Base-by-base conservation (phyloP, 2,113 vertebrate genomes). In the Crotophaga sulcirostris region DNA sequence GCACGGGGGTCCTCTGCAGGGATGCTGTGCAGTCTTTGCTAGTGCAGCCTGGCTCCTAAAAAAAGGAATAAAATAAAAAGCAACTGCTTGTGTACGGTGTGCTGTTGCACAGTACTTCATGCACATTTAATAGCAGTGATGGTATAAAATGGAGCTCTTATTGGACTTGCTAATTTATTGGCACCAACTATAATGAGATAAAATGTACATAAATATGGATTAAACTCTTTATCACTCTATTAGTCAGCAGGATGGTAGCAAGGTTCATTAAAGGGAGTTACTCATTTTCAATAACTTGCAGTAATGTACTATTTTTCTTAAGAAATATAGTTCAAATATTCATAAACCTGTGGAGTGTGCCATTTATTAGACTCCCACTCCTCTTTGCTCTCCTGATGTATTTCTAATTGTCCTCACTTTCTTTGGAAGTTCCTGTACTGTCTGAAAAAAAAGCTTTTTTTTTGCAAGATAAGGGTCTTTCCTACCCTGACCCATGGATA, bases 151-250 rank as follows among this genome's bases (percentile, higher is more conserved):
- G 42, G 26, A 80, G 67, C 90, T 93, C 92, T 45, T 87, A 34
- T 59, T 87, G 74, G 88, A 52, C 85, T 87, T 87, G 89, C 88
- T 69, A 75, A 90, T 95, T 94, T 92, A 87, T 67, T 75, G 11
- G 83, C 79, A 84, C 25, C 52, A 28, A 66, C 67, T 64, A 5
- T 23, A 51, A 70, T 51, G 94, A 88, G 77, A 66, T 84, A 54
- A 95, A 96, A 77, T 14, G 26, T 52, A 67, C 68, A 56, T 91
- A 91, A 93, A 94, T 90, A 88, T 91, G 95, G 90, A 89, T 92
- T 87, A 79, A 95, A 52, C 36, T 60, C 88, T 87, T 82, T 68
- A 20, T 86, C 90, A 59, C 66, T 63, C 34, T 36, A n/a, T 94
- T 84, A 87, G 94, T 94, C 96, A 90, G 42, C 86, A 2, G 4